A percentile compares a stretch with the other conserved stretches of the same genome.
Conservation (phyloP, 1,140 invertebrate species). For the Drosophila lowei region DNA sequence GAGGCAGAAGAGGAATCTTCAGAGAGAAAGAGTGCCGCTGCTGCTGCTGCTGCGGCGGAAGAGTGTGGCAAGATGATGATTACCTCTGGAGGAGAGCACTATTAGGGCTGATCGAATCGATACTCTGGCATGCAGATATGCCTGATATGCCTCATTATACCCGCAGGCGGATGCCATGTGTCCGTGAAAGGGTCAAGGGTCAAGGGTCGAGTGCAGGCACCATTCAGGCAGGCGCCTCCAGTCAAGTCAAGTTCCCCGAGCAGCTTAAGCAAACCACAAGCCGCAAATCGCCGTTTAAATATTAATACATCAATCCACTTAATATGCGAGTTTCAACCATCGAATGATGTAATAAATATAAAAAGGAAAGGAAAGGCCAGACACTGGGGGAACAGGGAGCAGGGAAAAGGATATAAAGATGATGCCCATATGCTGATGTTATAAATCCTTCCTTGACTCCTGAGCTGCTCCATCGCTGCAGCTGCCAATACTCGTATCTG, state of each 20-base stretch:
- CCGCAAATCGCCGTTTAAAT: slow-evolving; percentile 80
- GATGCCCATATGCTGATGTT: slow-evolving; percentile 31
- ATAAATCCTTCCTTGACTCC: slow-evolving; percentile 45
- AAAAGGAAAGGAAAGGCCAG: slow-evolving; percentile 45
- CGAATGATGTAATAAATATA: slow-evolving; percentile 80
- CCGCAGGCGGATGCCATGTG: slow-evolving; percentile 40
- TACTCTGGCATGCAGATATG: slow-evolving; percentile 13
- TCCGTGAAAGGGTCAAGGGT: slow-evolving; percentile 45
- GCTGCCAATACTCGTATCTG: slow-evolving; percentile 15
- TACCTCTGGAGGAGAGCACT: not conserved
- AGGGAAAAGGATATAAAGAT: slow-evolving; percentile 22
- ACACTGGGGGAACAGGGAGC: slow-evolving; percentile 11
- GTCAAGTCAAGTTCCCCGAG: slow-evolving; percentile 21
- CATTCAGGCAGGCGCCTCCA: not conserved
- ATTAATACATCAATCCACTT: slow-evolving; percentile 82
- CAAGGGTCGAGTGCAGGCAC: slow-evolving; percentile 24
- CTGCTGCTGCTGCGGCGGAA: not conserved
- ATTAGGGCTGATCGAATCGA: slow-evolving; percentile 19
- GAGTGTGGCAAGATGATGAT: not conserved
- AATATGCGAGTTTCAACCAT: slow-evolving; percentile 76
- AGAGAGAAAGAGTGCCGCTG: slow-evolving; percentile 3
- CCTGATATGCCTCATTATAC: slow-evolving; percentile 7
- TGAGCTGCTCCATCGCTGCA: slow-evolving; percentile 15
- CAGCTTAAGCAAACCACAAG: slow-evolving; percentile 24
- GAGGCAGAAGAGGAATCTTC: not conserved